Base-by-base conservation (phyloP, 1,140 invertebrate genomes). In the Drosophila simulans region DNA sequence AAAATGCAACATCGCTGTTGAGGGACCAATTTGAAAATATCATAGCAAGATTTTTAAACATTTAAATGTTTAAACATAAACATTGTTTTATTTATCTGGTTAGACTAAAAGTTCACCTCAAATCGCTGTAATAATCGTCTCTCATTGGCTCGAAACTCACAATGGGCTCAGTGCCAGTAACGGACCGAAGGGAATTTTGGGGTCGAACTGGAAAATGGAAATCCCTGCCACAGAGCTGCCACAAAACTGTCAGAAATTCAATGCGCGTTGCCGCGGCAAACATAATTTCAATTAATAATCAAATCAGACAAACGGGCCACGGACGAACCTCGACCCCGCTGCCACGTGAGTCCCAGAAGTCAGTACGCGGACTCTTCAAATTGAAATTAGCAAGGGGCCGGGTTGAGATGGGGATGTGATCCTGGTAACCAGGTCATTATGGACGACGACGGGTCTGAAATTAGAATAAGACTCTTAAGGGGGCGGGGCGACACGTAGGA, bases 231-330 rank as follows among this genome's bases (percentile, higher is more conserved):
- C 43, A 25, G 78, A 65, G 54, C 81, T 85, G 74, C 68, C 82
- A 76, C 60, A 85, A 81, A 85, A 81, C 77, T 86, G 82, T 81
- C 82, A 86, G 82, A 86, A 70, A 85, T 85, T 86, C 81, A 69
- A 68, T 81, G 68, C 73, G 82, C 83, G 83, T 85, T 70, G 46
- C 51, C 48, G 58, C 77, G 66, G 70, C 63, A 64, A 72, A 76
- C 80, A 86, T 85, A 89, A 86, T 80, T 86, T 89, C 79, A 86
- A 86, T 83, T 83, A 86, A 89, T 86, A 86, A 86, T 86, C 80
- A 76, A 89, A 83, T 72, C 84, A 66, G 69, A 71, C 75, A 79
- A 79, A 75, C 63, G 65, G 65, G 42, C 57, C 78, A 63, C 60
- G 80, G 53, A 59, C 54, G 54, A 63, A 51, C 27, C 55, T 58